Base-by-base conservation (phyloP, 30 jellyfish, hydroid and myxozoan species). In the Mastigias papua region DNA sequence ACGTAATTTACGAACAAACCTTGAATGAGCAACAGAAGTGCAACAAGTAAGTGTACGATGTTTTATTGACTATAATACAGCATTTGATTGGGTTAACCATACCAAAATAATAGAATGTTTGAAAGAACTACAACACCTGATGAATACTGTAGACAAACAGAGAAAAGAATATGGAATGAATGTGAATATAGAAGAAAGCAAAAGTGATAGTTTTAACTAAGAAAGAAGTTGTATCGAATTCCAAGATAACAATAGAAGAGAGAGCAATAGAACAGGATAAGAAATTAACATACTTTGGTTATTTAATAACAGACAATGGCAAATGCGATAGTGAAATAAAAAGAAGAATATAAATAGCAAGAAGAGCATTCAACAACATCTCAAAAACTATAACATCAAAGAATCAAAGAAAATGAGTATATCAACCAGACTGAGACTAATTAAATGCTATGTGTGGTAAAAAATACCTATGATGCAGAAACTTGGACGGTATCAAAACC, bases 251-350 rank as follows among this genome's bases (percentile, higher is more conserved):
- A 42, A 42, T 42, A 42, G 7, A 15, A 4, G 54, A 15, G 54
- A 42, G 54, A 42, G 54, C 54, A 42, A 42, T 42, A 42, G 54
- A 37, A 42, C 54, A 42, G 13, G 54, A 4, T 42, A 42, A 42
- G 54, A 42, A 35, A 35, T 29, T 69, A 9, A 1, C 0, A 19
- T 69, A 69, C 81, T 27, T 1, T 7, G 60, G 61, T 20, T 10
- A 30, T 33, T 33, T 30, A 19, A 69, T 69, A 28, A 31, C 81
- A 33, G 81, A 69, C 19, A 23, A 69, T 28, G 62, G 81, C 2
- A 30, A 35, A 30, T 69, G 81, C 32, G 54, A 69, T 30, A 10
- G 11, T 33, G 62, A 69, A 84, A 33, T 35, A 25, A 48, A 69
- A 2, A 54, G 21, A 30, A 81, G 49, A 32, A 49, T 26, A 0